phyloP scores from a whole-genome alignment of 2,113 vertebrate genomes.

The Rhipidura dahli region DNA sequence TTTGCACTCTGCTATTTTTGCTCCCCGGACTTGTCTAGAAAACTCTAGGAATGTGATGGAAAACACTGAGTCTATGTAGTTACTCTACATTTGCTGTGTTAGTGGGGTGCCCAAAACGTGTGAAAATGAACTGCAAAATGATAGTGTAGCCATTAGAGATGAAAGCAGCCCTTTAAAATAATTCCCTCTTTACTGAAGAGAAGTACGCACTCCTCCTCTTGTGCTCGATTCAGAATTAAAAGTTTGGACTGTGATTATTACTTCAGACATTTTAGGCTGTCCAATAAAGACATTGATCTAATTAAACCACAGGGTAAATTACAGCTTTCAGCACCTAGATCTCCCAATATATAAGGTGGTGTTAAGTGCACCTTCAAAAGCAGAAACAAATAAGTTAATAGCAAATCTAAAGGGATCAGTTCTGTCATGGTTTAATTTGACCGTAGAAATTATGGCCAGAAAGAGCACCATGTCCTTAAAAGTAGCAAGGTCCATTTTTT shows the following conservation, averaged over 20 bases:
- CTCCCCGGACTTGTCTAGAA: not conserved
- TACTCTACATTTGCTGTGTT: not conserved
- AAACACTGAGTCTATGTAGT: not conserved
- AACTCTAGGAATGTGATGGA: not conserved
- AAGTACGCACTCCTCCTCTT: not conserved
- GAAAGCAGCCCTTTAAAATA: not conserved
- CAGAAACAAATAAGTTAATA: not conserved
- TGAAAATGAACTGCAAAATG: not conserved
- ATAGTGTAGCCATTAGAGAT: not conserved
- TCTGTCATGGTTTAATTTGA: slow-evolving; percentile 33
- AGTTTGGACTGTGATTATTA: not conserved
- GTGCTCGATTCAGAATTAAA: slow-evolving; percentile 2
- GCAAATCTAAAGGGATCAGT: not conserved
- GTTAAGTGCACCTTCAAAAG: slow-evolving; percentile 19
- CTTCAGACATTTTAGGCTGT: slow-evolving; percentile 38
- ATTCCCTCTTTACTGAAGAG: not conserved
- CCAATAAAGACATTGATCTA: slow-evolving; percentile 20
- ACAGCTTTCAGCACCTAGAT: not conserved
- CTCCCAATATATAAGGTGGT: not conserved
- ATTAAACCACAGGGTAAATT: slow-evolving; percentile 41
- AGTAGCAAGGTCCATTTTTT: not conserved
- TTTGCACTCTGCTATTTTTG: slow-evolving; percentile 35
- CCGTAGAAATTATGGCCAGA: not conserved
- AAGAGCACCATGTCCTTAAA: not conserved
- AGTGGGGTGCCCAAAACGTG: not conserved